Conservation (phyloP, 2,113 vertebrate species). For the Bubalus kerabau region DNA sequence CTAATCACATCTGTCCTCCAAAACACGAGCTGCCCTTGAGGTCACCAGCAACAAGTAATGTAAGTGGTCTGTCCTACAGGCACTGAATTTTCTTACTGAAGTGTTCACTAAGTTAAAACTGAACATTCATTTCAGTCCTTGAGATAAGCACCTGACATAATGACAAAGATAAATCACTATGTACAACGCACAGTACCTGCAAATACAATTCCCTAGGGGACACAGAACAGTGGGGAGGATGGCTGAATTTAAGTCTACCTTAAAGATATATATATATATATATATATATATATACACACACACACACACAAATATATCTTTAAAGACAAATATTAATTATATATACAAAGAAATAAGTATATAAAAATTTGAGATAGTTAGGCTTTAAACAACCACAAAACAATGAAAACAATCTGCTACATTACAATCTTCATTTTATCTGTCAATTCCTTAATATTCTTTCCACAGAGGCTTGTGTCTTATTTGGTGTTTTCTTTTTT, state of each 20-base stretch:
- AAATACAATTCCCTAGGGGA: not conserved
- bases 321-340: not conserved
- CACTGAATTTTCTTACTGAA: not conserved
- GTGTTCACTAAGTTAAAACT: not conserved
- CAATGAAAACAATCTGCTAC: not conserved
- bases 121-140: not conserved
- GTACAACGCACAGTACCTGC: not conserved
- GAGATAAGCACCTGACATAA: not conserved
- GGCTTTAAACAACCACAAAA: conserved; percentile 30
- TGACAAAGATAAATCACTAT: not conserved
- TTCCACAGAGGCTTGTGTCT: not conserved
- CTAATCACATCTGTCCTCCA: not conserved
- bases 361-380: not conserved
- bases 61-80: not conserved
- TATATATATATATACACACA: no score
- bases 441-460: conserved; percentile 53
- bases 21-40: not conserved
- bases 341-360: not conserved
- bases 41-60: not conserved
- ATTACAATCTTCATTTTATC: not conserved
- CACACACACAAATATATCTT: not conserved
- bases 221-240: not conserved
- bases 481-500: conserved; percentile 42
- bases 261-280: not conserved
- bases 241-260: not conserved